Evolutionary conservation across 2,113 vertebrate genomes (phyloP), one percentile per base, ranked within the genome.

Genomic region (Eulemur macaco): DNA sequence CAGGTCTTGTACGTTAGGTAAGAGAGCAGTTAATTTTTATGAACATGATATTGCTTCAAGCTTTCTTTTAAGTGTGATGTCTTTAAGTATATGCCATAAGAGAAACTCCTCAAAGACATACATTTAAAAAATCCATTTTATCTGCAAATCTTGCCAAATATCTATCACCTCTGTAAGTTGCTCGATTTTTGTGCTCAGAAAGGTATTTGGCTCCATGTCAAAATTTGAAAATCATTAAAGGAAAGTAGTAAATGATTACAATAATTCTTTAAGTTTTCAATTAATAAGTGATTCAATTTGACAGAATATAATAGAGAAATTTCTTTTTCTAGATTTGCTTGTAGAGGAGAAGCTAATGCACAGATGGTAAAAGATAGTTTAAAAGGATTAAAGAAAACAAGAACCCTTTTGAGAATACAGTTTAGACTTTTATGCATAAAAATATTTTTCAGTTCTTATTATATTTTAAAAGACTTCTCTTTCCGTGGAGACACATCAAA

Each of bases 21-120:
- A 94, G 82, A 94, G 63, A 96, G 47, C 77, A 93, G 88, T 94
- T 96, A 96, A 94, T 95, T 97, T 97, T 97, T 89, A 97, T 91
- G 88, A 93, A 92, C 80, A 77, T 25, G 39, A 89, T 89, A 82
- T 60, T 93, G 83, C 97, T 95, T 91, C 14, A 6, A 97, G 89
- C 68, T 95, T 96, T 96, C 56, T 86, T 84, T 95, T 73, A 94
- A 92, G 71, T 29, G 4, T 52, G n/a, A 85, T 94, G 29, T 78
- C 93, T 95, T 77, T 96, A 96, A 95, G 18, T 90, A 85, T 68
- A 92, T 87, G 18, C 52, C 85, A 14, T 69, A 54, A 92, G 60
- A 97, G 66, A 95, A 89, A 18, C 34, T 73, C 37, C 10, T 93
- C 73, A 89, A 95, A 91, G 27, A 78, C 25, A 37, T 89, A 81